Conservation (phyloP, 1,140 invertebrate genomes). For the Lutraria rhynchaena region DNA sequence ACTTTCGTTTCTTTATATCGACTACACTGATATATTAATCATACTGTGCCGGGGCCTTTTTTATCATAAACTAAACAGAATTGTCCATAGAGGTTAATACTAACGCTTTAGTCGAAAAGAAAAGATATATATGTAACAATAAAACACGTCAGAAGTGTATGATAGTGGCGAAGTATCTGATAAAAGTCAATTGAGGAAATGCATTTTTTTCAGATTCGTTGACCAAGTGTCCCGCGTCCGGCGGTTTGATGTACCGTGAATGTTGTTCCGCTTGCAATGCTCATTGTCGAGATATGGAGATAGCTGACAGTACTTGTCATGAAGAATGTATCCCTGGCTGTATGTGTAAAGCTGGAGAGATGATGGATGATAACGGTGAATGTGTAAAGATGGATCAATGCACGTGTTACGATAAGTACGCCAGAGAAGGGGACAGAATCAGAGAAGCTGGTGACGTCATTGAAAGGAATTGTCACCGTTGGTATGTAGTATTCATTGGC, state of each 20-base stretch:
- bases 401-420: conserved; percentile 62
- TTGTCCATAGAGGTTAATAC: too few species aligned
- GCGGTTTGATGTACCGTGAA: conserved; percentile 43
- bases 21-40: too few species aligned
- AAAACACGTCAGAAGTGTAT: too few species aligned
- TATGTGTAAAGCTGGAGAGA: conserved; percentile 42
- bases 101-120: too few species aligned
- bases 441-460: conserved; percentile 51
- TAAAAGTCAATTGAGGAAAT: too few species aligned
- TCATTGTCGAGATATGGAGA: conserved; percentile 58
- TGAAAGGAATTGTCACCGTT: conserved; percentile 53
- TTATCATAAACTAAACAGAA: too few species aligned
- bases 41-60: too few species aligned
- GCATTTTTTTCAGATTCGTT: neutral
- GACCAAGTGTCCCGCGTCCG: conserved; percentile 25
- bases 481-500: conserved; percentile 53
- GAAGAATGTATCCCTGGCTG: conserved; percentile 64
- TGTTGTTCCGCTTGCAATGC: conserved; percentile 52
- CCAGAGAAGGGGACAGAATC: conserved; percentile 36
- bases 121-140: too few species aligned
- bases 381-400: conserved; percentile 56
- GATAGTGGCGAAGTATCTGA: too few species aligned
- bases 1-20: too few species aligned
- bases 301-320: conserved; percentile 41
- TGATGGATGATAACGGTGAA: conserved; percentile 55